Evolutionary conservation across 2,888 invertebrate genomes (phyloP), one percentile per base, ranked within the genome.

Genomic region (Euzophera pinguis): DNA sequence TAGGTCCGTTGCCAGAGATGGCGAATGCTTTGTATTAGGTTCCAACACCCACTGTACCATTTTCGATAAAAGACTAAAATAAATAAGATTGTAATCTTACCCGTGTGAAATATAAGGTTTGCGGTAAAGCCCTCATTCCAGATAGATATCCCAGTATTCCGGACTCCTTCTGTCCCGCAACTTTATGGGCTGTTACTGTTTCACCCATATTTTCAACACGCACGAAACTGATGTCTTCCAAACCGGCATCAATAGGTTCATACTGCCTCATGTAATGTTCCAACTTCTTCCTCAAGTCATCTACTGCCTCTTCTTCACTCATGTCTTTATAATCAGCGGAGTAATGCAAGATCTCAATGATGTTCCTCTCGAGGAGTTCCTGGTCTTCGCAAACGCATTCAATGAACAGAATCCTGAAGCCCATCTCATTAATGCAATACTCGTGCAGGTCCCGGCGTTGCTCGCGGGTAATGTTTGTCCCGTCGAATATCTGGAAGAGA

Each of bases 301-400:
- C 93, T 32, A 96, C 91, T 0, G 97, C 97, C 57, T 93, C 92
- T 37, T 93, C 94, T 37, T 93, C 93, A 50, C 94, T 94, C 94
- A 96, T 95, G 45, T 93, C 92, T 55, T 92, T 92, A 84, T 98
- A 98, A 75, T 98, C 98, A 1, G 95, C 95, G 60, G 96, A 96
- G 81, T 96, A 95, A 53, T 95, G 93, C 62, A 97, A 93, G 58
- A 97, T 97, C 76, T 96, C 95, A 75, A 90, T 86, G 57, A 91
- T 91, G 67, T 90, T 89, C 53, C 84, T 75, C 60, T 90, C 90
- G 2, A 90, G 79, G 0, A 90, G 60, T 50, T 82, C 84, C 51
- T 90, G 87, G 61, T 98, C 96, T 65, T 97, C 95, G 84, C 98
- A 97, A 59, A 97, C 93, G 77, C 96, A 97, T 81, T 98, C 98